These are phyloP conservation scores for Psilanteris sp. DNA, from an alignment of 1,140 invertebrate genomes.

Conservation along the genomic window DNA sequence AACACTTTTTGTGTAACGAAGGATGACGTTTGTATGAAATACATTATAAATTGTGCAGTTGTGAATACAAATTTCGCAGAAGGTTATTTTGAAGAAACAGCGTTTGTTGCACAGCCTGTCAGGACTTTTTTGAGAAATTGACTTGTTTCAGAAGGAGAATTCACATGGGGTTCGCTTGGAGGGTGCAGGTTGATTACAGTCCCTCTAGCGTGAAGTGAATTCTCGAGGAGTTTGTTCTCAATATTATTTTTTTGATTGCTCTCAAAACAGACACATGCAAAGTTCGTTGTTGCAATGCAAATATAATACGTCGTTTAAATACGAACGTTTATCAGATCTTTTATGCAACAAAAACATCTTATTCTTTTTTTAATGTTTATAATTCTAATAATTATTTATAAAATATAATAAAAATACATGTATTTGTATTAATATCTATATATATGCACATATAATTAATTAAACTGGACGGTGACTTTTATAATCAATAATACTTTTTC, in stretches of 20 bases:
- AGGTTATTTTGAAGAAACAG: slow-evolving; percentile 22
- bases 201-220: slow-evolving; percentile 69
- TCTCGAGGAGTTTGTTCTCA: slow-evolving; percentile 62
- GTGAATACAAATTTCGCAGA: slow-evolving; percentile 37
- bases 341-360: neutral
- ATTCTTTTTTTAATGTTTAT: neutral
- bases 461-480: no score
- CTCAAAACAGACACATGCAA: slow-evolving; percentile 36
- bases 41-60: slow-evolving; percentile 9
- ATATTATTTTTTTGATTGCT: slow-evolving; percentile 66
- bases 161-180: slow-evolving; percentile 51
- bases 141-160: slow-evolving; percentile 68
- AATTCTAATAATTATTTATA: no score
- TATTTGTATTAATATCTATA: no score
- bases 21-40: slow-evolving; percentile 26
- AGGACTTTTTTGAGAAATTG: slow-evolving; percentile 65
- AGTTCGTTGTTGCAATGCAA: slow-evolving; percentile 36
- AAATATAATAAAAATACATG: no score
- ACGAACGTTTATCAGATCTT: slow-evolving; percentile 9
- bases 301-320: slow-evolving; percentile 20
- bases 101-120: slow-evolving; percentile 14
- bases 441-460: no score
- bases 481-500: no score
- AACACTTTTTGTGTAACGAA: neutral
- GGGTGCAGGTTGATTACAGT: slow-evolving; percentile 69